Evolutionary conservation across 2,113 vertebrate genomes (phyloP).

Genomic region (Lagenorhynchus albirostris): DNA sequence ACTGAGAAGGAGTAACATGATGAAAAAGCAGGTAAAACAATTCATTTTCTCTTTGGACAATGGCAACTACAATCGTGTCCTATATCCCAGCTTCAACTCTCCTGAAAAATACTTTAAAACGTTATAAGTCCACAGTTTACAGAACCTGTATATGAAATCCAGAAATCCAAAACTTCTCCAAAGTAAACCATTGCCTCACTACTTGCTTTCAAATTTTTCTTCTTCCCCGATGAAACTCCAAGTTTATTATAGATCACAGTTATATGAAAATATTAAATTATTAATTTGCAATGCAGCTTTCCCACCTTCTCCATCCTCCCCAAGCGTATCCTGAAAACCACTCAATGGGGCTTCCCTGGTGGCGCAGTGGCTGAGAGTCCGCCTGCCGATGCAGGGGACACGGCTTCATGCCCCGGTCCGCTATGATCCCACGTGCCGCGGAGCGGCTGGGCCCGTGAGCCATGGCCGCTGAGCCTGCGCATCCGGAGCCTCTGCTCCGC

Average conservation of each 20-base stretch:
- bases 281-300: not conserved
- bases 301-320: accelerated
- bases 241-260: not conserved
- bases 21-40: not conserved
- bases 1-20: not conserved
- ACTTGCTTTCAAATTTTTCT: not conserved
- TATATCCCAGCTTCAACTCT: not conserved
- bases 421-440: too few relatives aligned
- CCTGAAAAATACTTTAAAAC: not conserved
- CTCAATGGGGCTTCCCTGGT: too few relatives aligned
- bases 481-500: too few relatives aligned
- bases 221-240: not conserved
- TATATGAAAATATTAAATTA: not conserved
- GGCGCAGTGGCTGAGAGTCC: too few relatives aligned
- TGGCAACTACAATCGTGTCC: not conserved
- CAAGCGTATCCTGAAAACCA: not conserved
- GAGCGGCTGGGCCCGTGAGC: too few relatives aligned
- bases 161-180: not conserved
- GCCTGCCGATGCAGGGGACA: too few relatives aligned
- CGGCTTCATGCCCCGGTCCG: too few relatives aligned
- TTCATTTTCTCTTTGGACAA: not conserved
- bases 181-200: not conserved
- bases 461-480: too few relatives aligned
- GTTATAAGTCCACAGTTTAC: not conserved
- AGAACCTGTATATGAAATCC: not conserved